Evolutionary conservation across 2,113 vertebrate genomes (phyloP).

Genomic region (Perca schrenkii): DNA sequence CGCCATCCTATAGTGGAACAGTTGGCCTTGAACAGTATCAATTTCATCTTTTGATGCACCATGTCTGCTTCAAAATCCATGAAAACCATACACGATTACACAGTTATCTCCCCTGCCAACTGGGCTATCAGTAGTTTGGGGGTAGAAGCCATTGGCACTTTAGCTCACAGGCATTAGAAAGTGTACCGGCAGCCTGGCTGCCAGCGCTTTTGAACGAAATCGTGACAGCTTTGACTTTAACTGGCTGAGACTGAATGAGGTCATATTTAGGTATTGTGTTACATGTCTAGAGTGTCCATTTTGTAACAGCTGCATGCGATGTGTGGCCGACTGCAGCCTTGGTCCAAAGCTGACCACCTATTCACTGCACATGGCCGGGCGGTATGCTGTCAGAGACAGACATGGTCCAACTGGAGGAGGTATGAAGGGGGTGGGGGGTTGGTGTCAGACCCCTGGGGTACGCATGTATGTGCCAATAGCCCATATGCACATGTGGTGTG

Average conservation of each 20-base stretch:
- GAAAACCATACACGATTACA: slow-evolving; percentile 55
- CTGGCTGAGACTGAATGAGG: slow-evolving; percentile 68
- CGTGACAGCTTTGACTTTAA: slow-evolving; percentile 68
- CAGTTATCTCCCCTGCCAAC: slow-evolving; percentile 52
- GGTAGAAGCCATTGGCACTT: slow-evolving; percentile 44
- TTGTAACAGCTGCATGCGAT: slow-evolving; percentile 77
- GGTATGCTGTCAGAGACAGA: slow-evolving; percentile 50
- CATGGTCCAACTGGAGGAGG: slow-evolving; percentile 52
- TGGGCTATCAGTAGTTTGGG: slow-evolving; percentile 45
- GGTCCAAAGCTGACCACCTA: slow-evolving; percentile 62
- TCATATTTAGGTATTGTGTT: slow-evolving; percentile 72
- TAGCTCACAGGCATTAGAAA: slow-evolving; percentile 34
- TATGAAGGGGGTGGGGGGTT: slow-evolving; percentile 28
- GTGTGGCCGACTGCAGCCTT: slow-evolving; percentile 59
- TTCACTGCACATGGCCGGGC: slow-evolving; percentile 18
- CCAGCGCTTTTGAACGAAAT: slow-evolving; percentile 55
- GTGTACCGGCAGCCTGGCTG: slow-evolving; percentile 36
- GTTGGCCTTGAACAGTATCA: slow-evolving; percentile 65
- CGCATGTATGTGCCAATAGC: slow-evolving; percentile 54
- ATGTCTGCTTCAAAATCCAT: slow-evolving; percentile 58
- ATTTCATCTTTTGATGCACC: slow-evolving; percentile 63
- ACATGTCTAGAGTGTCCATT: slow-evolving; percentile 72
- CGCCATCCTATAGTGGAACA: slow-evolving; percentile 37
- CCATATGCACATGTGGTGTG: slow-evolving; percentile 56
- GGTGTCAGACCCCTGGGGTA: slow-evolving; percentile 54